Evolutionary conservation across 2,888 invertebrate species (phyloP), one percentile per base, ranked within the genome.

Genomic region (Cephus spinipes): DNA sequence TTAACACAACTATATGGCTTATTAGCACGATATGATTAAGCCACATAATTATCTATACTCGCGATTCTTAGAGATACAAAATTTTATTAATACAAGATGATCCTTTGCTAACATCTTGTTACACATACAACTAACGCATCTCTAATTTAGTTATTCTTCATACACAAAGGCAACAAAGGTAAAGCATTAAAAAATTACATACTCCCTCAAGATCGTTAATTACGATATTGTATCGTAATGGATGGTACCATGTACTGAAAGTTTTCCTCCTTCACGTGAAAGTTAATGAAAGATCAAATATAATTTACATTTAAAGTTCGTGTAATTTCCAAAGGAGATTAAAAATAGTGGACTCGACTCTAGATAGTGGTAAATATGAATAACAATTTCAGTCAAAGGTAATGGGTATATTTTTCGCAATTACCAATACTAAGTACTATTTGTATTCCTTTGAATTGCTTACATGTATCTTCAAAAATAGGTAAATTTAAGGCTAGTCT

Each of bases 401-500:
- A 40, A 40, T 40, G 15, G 40, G 40, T 15, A 40, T 6, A 40
- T 40, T 40, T 40, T 23, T 23, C 40, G 40, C 40, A 6, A 40
- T 40, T 40, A 40, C 40, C 40, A 40, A 40, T 40, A 40, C 40
- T 40, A 40, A 40, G 40, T 40, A 40, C 40, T 23, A 40, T 23
- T 40, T 40, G 23, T 40, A 40, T 40, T 40, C 23, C 40, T 40
- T 40, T 40, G 40, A 40, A 40, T 23, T 23, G 40, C 9, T 40
- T 40, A 40, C 9, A 40, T 40, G 40, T 9, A 40, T 40, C 40
- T 40, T 40, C 23, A 40, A 40, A 40, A 40, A 40, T 40, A 40
- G 23, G 23, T 40, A 4, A 40, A 40, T 40, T 40, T 79, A 68
- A 83, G 84, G 81, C 86, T 87, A 87, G 86, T 87, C 86, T 86